Base-by-base conservation (phyloP, 2,888 invertebrate species). In the Hyposoter dolosus region DNA sequence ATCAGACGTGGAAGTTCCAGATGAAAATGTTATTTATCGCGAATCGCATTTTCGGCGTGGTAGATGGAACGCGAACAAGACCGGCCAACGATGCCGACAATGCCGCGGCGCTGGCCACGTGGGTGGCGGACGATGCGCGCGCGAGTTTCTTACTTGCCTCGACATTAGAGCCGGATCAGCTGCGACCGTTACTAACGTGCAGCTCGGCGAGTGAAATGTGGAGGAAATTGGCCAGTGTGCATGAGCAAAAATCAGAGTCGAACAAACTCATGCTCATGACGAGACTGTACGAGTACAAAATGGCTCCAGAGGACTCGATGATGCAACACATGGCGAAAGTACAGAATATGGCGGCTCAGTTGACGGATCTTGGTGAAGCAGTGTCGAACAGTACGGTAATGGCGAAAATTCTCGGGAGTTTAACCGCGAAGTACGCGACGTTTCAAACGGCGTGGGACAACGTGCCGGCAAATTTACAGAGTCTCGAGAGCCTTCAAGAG, bases 1-100 rank as follows among this genome's bases (percentile, higher is more conserved):
- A 84, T 71, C 86, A 86, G 50, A 82, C 79, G 60, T 87, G 86
- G 87, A 87, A 86, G 77, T 81, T 82, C 17, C 86, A 86, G 71
- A 69, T 87, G n/a, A 84, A 47, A 17, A 76, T 80, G 28, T 76
- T 87, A 86, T 87, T 87, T 72, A 72, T 87, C 2, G 82, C 82
- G 84, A 86, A 87, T 47, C 76, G 82, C 63, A 76, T 87, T 12
- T 75, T 71, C 0, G 87, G 86, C 43, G 77, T 87, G 10, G 84
- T 87, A 6, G 82, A 86, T 72, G 87, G 86, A 53, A 81, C 84
- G 71, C 68, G 84, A 45, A n/a, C 1, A 43, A 60, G 9, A 50
- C 86, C 87, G 23, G 72, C 56, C 56, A 75, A 68, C 12, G 82
- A n/a, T n/a, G n/a, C n/a, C n/a, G n/a, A n/a, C n/a, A n/a, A 68